Evolutionary conservation across 1,140 invertebrate genomes (phyloP), one percentile per base, ranked within the genome.

Genomic region (Zelostemma sp.): DNA sequence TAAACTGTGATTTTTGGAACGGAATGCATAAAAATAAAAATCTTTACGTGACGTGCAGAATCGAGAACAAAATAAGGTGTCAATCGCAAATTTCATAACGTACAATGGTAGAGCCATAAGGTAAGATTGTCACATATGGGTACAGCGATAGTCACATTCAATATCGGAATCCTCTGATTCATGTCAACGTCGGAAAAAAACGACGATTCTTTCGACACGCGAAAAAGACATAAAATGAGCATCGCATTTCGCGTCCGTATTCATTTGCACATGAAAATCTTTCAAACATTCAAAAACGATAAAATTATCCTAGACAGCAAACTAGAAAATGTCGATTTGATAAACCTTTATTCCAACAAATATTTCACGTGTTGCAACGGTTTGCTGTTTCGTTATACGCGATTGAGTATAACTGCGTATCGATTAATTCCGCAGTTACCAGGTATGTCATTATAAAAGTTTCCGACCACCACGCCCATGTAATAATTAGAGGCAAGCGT

Each of bases 401-500:
- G 68, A 72, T 14, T n/a, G n/a, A n/a, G n/a, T n/a, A n/a, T n/a
- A n/a, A 16, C 59, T 57, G 49, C 55, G 49, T 61, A 48, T 51
- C 51, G 62, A n/a, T n/a, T 71, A 60, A 72, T 62, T 72, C 59
- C 59, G 60, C 63, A 67, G 67, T 66, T 72, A 67, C 60, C 69
- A 51, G 63, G 62, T 59, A 59, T 71, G 49, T 81, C 78, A 81
- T 80, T 81, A n/a, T n/a, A 80, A 78, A 80, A 80, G 78, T 80
- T 79, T 80, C 77, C 72, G 74, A 78, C 80, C 75, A 74, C 68
- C 72, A 54, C 46, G 56, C 31, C 59, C 61, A 56, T 63, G 65
- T 70, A 72, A 76, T 78, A 74, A 77, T 76, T 73, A 69, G 58
- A 61, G 61, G 33, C 41, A 60, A 60, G 57, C 59, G 43, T 38